Evolutionary conservation across 1,140 invertebrate genomes (phyloP).

Genomic region (Cydia fagiglandana): DNA sequence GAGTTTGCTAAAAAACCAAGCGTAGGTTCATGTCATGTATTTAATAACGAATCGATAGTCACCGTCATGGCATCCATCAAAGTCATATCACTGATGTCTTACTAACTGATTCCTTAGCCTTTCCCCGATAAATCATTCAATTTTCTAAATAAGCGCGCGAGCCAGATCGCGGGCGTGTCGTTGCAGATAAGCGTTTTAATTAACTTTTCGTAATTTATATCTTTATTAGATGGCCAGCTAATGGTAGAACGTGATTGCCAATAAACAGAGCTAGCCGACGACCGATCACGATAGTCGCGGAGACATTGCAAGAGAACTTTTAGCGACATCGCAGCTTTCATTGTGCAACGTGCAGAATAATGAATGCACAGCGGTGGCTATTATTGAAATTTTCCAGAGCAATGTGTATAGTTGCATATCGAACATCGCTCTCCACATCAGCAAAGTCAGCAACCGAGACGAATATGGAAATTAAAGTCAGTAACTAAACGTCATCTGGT

Average conservation of each 20-base stretch:
- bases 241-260: constrained; percentile 62
- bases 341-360: not conserved
- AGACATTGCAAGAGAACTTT: constrained; percentile 33
- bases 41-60: constrained; percentile 29
- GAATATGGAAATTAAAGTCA: not conserved
- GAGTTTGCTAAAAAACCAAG: constrained; percentile 37
- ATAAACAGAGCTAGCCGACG: constrained; percentile 45
- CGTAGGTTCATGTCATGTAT: constrained; percentile 38
- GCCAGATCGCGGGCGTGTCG: constrained; percentile 42
- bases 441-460: not conserved
- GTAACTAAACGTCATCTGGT: not conserved
- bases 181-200: constrained; percentile 70
- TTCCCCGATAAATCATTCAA: constrained; percentile 64
- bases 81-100: constrained; percentile 24
- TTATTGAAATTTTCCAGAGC: not conserved
- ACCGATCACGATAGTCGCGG: constrained; percentile 52
- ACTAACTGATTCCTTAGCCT: constrained; percentile 36
- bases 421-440: not conserved
- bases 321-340: constrained; percentile 1
- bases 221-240: constrained; percentile 66
- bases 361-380: not conserved
- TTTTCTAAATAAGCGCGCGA: constrained; percentile 50
- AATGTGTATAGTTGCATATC: constrained; percentile 1
- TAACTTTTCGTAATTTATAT: constrained; percentile 75
- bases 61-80: constrained; percentile 18